Base-by-base conservation (phyloP, 1,140 invertebrate genomes). In the Aphis craccivora region DNA sequence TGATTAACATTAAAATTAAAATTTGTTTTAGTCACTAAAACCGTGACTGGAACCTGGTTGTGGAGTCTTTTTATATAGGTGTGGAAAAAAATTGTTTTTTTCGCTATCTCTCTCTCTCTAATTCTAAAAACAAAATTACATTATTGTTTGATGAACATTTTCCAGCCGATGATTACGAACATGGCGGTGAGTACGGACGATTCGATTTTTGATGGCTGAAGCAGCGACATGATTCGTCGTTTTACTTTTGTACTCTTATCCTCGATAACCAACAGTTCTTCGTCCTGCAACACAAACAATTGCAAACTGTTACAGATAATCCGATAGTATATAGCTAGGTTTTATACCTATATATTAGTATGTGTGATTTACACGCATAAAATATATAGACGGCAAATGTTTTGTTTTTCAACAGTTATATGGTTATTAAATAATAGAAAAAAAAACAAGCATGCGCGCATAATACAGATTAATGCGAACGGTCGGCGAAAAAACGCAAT, bases 1-100 rank as follows among this genome's bases (percentile, higher is more conserved):
- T 93, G 91, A 93, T 93, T 93, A 93, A 81, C 60, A 91, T 91
- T 35, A 76, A 91, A 76, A 83, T 91, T 81, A 14, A 81, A 91
- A 37, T 93, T 55, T 35, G 4, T 86, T 93, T 84, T 93, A 93
- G 91, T 93, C 91, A 84, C 91, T 55, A 93, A 60, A 86, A 86
- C 91, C 91, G 81, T 53, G 81, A 93, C 91, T 93, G 91, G 91
- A 93, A 93, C 81, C 6, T n/a, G n/a, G 60, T 60, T 86, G 40
- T 93, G 14, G 22, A 93, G 91, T 93, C 91, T 93, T 92, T 86
- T 76, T 76, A 76, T n/a, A 76, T 93, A 51, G 45, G 48, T n/a
- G 91, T 92, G 45, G 35, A 91, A 81, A 92, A 84, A 92, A 81
- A 37, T 81, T 81, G 48, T 92, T 55, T 92, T 93, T 67, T 37